Conservation (phyloP, 1,140 invertebrate genomes). For the Seison nebaliae region DNA sequence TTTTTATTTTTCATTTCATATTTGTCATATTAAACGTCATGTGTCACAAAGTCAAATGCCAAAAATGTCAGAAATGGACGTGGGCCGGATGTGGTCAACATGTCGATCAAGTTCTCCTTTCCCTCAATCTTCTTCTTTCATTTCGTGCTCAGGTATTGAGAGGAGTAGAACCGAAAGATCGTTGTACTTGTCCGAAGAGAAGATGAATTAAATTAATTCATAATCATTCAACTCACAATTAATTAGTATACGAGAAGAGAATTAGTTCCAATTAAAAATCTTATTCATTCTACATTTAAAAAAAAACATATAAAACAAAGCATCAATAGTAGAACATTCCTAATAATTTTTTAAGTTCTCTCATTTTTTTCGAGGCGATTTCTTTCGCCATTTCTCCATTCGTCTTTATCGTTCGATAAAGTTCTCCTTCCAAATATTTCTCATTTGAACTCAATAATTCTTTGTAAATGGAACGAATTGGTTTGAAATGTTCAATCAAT, state of each 20-base stretch:
- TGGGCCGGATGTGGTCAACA: slow-evolving; percentile 12
- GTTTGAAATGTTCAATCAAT: slow-evolving; percentile 5
- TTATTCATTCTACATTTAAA: neutral
- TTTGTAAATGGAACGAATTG: slow-evolving; percentile 2
- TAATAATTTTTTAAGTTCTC: neutral
- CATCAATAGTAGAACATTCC: neutral
- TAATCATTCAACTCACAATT: too few relatives aligned
- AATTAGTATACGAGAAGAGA: too few relatives aligned
- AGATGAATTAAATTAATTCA: neutral
- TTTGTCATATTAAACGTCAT: too few relatives aligned
- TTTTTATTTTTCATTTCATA: too few relatives aligned
- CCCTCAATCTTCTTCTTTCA: too few relatives aligned
- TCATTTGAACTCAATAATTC: slow-evolving; percentile 2
- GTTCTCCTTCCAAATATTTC: neutral
- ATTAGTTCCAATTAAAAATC: too few relatives aligned
- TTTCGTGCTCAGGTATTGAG: too few relatives aligned
- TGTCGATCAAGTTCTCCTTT: slow-evolving; percentile 11
- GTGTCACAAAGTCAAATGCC: slow-evolving; percentile 9
- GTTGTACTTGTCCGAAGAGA: slow-evolving; percentile 7
- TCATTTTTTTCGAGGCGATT: neutral
- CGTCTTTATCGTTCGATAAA: neutral
- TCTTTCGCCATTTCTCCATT: neutral
- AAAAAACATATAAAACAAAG: neutral
- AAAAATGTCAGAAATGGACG: slow-evolving; percentile 7
- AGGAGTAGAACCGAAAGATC: slow-evolving; percentile 1